These are phyloP conservation scores for Danio jaintianensis DNA, from an alignment of 2,797 vertebrate species.

Conservation along the genomic window DNA sequence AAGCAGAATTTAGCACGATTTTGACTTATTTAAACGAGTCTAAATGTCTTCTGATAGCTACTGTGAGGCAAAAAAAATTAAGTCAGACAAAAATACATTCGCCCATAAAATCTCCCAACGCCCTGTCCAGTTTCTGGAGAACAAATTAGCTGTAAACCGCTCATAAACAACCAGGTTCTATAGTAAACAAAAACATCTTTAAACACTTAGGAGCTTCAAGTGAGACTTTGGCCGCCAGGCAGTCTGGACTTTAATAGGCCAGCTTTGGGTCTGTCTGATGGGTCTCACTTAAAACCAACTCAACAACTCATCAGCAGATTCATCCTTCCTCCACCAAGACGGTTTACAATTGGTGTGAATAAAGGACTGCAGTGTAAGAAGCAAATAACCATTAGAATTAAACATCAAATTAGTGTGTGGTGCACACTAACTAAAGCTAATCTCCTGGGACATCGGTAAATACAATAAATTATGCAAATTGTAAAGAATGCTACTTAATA, in stretches of 20 bases:
- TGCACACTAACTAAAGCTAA: neutral
- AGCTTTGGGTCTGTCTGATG: slow-evolving; percentile 36
- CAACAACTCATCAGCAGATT: neutral
- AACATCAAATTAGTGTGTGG: neutral
- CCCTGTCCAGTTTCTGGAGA: slow-evolving; percentile 64
- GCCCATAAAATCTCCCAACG: slow-evolving; percentile 68
- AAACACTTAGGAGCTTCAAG: slow-evolving; percentile 69
- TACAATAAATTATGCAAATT: neutral
- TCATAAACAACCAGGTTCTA: slow-evolving; percentile 69
- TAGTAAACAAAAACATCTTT: slow-evolving; percentile 71
- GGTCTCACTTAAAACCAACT: slow-evolving; percentile 36
- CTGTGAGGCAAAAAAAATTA: neutral
- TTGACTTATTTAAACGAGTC: neutral
- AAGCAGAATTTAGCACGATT: neutral
- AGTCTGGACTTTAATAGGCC: slow-evolving; percentile 63
- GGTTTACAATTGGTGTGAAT: neutral
- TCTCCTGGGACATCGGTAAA: neutral
- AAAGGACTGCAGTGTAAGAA: neutral
- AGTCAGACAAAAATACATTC: neutral
- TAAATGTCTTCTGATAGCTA: neutral
- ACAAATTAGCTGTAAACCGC: slow-evolving; percentile 67
- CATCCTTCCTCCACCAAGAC: slow-evolving; percentile 13
- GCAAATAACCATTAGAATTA: neutral
- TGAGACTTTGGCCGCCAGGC: slow-evolving; percentile 64
- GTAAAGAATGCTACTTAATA: neutral